Conservation (phyloP, 2,888 invertebrate species). For the Hofmannophila pseudospretella region DNA sequence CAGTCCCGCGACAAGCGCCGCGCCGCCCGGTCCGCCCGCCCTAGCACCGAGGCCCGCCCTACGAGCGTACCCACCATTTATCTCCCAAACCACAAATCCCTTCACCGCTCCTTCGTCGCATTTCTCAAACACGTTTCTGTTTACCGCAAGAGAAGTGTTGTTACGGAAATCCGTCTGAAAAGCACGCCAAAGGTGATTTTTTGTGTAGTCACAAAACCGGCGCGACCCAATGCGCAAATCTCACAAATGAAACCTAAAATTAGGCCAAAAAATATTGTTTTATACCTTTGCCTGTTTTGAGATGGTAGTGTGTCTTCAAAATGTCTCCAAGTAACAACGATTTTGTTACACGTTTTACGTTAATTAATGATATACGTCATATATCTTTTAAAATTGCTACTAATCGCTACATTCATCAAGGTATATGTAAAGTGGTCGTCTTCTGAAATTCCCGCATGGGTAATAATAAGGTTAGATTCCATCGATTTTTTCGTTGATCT, state of each 20-base stretch:
- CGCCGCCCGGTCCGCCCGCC: constrained; percentile 56
- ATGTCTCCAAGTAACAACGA: too few species aligned
- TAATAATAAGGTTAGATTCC: neutral
- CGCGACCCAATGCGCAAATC: constrained; percentile 73
- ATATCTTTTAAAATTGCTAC: too few species aligned
- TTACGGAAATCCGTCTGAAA: neutral
- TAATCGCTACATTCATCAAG: too few species aligned
- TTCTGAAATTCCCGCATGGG: too few species aligned
- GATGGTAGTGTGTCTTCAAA: neutral
- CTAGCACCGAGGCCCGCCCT: constrained; percentile 38
- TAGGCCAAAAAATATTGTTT: constrained; percentile 37
- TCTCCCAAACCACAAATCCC: constrained; percentile 16
- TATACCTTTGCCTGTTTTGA: constrained; percentile 14
- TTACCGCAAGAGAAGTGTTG: neutral
- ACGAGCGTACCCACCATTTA: constrained; percentile 25
- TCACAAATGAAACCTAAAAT: constrained; percentile 49
- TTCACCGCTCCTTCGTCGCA: constrained; percentile 1
- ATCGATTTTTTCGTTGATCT: neutral
- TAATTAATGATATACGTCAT: too few species aligned
- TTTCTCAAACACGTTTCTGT: neutral
- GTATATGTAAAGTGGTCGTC: too few species aligned
- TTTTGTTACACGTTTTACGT: too few species aligned
- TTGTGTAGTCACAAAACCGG: constrained; percentile 47
- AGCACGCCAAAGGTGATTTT: constrained; percentile 37
- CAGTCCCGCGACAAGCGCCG: constrained; percentile 74